These are phyloP conservation scores for Meloidogyne hapla DNA, from an alignment of 1,140 invertebrate genomes.

Conservation along the genomic window DNA sequence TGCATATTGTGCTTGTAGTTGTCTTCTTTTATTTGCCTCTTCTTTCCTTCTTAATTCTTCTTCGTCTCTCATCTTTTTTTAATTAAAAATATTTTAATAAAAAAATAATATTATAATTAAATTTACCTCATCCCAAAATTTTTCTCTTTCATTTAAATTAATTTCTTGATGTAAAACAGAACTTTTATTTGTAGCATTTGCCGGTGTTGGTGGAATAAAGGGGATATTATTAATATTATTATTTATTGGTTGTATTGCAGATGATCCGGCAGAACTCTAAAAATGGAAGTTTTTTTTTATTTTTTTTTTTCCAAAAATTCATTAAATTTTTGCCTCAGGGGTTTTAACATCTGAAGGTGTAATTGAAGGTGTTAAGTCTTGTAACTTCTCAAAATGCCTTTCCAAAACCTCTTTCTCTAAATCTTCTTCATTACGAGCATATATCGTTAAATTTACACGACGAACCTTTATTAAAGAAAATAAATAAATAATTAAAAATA, in stretches of 20 bases:
- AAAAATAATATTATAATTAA: too few species aligned
- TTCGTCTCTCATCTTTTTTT: conserved; percentile 46
- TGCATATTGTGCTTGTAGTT: conserved; percentile 46
- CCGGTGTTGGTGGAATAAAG: conserved; percentile 50
- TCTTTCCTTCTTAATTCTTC: conserved; percentile 46
- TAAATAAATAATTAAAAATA: not conserved
- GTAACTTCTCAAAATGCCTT: conserved; percentile 42
- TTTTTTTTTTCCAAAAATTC: too few species aligned
- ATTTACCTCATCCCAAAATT: conserved; percentile 56
- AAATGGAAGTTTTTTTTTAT: too few species aligned
- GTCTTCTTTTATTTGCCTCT: conserved; percentile 29
- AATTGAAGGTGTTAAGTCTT: conserved; percentile 10
- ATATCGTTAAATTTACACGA: conserved; percentile 46
- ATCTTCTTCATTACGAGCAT: conserved; percentile 51
- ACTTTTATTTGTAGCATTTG: conserved; percentile 36
- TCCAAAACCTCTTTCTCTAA: conserved; percentile 37
- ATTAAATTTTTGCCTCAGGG: not conserved
- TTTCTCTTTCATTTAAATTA: conserved; percentile 45
- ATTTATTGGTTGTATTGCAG: not conserved
- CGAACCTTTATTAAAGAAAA: conserved; percentile 20
- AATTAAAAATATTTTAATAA: too few species aligned
- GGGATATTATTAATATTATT: conserved; percentile 19
- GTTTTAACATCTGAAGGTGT: not conserved
- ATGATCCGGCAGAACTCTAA: not conserved
- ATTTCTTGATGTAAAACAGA: conserved; percentile 35